Conservation (phyloP, 2,888 invertebrate species). For the Myopa tessellatipennis region DNA sequence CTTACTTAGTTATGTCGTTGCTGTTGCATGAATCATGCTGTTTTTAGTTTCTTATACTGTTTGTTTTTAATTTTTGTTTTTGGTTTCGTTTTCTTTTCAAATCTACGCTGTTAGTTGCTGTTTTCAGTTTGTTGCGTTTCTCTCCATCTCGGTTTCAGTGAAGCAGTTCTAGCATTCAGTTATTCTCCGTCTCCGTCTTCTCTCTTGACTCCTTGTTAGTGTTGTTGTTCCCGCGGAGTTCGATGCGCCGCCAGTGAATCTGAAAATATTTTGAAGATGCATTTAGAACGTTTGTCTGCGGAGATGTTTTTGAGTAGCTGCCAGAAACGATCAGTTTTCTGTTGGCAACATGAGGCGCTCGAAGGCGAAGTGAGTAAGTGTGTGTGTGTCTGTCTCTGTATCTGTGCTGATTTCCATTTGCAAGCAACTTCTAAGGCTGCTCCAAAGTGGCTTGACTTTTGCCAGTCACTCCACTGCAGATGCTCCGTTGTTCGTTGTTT, state of each 20-base stretch:
- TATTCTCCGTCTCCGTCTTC: background rate
- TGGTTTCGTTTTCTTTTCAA: background rate
- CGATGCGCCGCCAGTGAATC: slow-evolving; percentile 26
- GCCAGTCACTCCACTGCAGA: background rate
- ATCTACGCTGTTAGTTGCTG: background rate
- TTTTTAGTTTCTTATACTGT: background rate
- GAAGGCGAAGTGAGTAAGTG: background rate
- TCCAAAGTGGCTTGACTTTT: background rate
- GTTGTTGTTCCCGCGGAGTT: slow-evolving; percentile 11
- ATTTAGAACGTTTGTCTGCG: background rate
- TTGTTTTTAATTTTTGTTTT: background rate
- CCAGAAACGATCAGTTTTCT: slow-evolving; percentile 15
- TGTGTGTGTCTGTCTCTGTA: background rate
- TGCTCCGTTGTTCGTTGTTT: too few relatives aligned
- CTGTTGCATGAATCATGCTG: slow-evolving; percentile 31
- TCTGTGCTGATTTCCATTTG: background rate
- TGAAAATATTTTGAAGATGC: slow-evolving; percentile 28
- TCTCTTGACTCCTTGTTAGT: background rate
- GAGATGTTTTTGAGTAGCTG: slow-evolving; percentile 12
- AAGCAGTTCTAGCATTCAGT: background rate
- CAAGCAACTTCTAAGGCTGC: slow-evolving; percentile 19
- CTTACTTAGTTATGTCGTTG: background rate
- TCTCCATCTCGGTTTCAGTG: background rate
- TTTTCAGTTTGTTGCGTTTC: background rate
- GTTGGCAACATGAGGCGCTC: background rate